Conservation (phyloP, 2,888 invertebrate genomes). For the Leptinotarsa juncta region DNA sequence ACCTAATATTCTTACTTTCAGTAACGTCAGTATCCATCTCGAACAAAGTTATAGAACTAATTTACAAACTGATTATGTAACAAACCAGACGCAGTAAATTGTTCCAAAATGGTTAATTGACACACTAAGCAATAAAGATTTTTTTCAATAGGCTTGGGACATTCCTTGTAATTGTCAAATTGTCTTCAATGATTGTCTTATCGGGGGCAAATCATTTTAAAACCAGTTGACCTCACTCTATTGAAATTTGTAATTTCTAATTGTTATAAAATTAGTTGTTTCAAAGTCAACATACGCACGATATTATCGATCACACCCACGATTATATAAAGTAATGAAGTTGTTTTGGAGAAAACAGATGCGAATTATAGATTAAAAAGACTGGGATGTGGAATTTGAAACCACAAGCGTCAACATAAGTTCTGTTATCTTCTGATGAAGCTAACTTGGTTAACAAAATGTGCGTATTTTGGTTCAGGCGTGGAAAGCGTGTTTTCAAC, state of each 20-base stretch:
- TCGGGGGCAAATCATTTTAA: slow-evolving; percentile 14
- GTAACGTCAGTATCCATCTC: background rate
- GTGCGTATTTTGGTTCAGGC: no score
- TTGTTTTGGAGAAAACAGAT: background rate
- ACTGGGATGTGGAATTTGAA: no score
- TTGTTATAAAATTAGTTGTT: slow-evolving; percentile 9
- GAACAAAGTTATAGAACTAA: background rate
- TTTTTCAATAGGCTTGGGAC: background rate
- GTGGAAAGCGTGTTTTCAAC: no score
- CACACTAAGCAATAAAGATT: slow-evolving; percentile 4
- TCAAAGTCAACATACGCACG: slow-evolving; percentile 24
- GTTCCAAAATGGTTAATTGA: background rate
- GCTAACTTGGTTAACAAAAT: no score
- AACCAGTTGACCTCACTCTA: slow-evolving; percentile 9
- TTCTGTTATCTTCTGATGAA: no score
- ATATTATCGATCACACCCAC: slow-evolving; percentile 12
- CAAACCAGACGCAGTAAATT: background rate
- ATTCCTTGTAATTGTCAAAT: background rate
- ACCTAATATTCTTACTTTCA: background rate
- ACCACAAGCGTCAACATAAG: no score
- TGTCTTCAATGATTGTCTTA: background rate
- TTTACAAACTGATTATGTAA: slow-evolving; percentile 5
- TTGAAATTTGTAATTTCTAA: slow-evolving; percentile 12
- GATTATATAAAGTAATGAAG: background rate
- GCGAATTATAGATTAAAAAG: background rate